Percentiles rank a stretch among this genome's conserved stretches.
These are phyloP conservation scores for Patella caerulea DNA, from an alignment of 2,888 invertebrate species.

Conservation along the genomic window DNA sequence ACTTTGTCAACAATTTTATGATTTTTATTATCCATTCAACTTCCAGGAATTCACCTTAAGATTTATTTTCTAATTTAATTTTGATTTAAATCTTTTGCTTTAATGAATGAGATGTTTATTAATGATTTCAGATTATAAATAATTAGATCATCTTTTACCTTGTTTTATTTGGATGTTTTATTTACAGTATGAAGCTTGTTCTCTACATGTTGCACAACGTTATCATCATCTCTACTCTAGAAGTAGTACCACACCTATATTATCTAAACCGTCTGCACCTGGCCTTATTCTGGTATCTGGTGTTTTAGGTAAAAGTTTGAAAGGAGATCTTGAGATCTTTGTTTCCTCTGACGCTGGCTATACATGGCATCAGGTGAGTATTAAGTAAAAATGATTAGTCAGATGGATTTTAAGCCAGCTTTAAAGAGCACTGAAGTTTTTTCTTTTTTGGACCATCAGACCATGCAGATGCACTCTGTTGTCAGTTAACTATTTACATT, in stretches of 20 bases:
- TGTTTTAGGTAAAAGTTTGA: conserved; percentile 69
- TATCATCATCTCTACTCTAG: conserved; percentile 88
- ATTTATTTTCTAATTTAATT: no score
- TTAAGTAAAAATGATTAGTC: background rate
- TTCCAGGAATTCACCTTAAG: no score
- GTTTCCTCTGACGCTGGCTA: conserved; percentile 86
- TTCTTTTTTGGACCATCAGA: no score
- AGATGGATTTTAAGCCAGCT: no score
- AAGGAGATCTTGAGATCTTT: conserved; percentile 75
- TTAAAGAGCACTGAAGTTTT: no score
- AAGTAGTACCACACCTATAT: conserved; percentile 84
- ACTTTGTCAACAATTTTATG: no score
- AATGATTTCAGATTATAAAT: no score
- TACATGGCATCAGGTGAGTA: conserved; percentile 82
- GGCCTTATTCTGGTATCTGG: conserved; percentile 91
- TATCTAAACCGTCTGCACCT: conserved; percentile 89
- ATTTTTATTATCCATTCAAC: no score
- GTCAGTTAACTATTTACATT: no score
- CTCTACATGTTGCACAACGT: conserved; percentile 88
- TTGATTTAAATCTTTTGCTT: no score
- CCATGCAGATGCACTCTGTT: no score
- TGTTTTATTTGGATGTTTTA: conserved; percentile 1
- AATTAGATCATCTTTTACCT: background rate
- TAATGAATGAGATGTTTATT: no score
- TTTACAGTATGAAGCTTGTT: conserved; percentile 75